phyloP scores from a whole-genome alignment of 2,888 invertebrate species.

The Cancer borealis region DNA sequence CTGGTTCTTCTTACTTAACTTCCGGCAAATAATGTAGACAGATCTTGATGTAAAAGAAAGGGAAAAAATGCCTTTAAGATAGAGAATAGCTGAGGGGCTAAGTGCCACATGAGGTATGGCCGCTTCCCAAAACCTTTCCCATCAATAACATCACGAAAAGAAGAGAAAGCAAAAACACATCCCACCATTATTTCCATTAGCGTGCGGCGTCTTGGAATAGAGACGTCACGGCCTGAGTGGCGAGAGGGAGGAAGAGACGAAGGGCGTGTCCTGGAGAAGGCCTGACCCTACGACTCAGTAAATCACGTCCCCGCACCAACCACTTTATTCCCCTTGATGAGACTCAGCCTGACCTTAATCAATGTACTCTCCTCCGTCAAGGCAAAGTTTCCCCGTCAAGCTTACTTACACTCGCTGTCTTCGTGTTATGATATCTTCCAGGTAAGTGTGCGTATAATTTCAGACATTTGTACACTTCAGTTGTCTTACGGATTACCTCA shows the following conservation, averaged over 20 bases:
- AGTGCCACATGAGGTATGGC: not conserved
- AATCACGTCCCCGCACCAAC: not conserved
- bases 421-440: too few species aligned
- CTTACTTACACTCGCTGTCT: too few species aligned
- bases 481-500: too few species aligned
- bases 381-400: not conserved
- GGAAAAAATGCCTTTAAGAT: not conserved
- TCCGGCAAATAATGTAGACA: not conserved
- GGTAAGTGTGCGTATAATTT: too few species aligned
- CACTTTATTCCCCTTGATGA: conserved; percentile 27
- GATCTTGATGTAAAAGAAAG: not conserved
- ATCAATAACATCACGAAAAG: conserved; percentile 9
- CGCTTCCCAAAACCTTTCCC: not conserved
- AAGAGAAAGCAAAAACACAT: not conserved
- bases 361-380: not conserved
- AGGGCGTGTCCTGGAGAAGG: conserved; percentile 17
- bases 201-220: not conserved
- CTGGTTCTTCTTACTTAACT: not conserved
- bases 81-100: not conserved
- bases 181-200: conserved; percentile 35
- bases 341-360: not conserved
- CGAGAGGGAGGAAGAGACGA: not conserved
- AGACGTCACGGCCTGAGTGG: not conserved
- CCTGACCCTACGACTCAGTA: conserved; percentile 2
- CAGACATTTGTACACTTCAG: too few species aligned